phyloP scores from a whole-genome alignment of 2,888 invertebrate genomes.

The Phortica magna region DNA sequence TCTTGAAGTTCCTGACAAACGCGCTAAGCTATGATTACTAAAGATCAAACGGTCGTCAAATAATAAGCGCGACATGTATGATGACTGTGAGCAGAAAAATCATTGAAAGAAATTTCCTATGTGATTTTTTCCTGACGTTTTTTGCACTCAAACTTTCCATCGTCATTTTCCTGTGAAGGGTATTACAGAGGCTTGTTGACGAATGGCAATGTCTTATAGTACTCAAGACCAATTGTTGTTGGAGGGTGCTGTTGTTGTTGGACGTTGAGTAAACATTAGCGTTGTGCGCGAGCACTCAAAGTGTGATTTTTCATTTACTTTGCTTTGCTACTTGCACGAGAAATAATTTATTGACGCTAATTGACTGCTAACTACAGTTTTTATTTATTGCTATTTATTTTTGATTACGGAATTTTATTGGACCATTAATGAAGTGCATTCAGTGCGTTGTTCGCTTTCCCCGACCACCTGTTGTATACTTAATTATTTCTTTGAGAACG shows the following conservation, averaged over 20 bases:
- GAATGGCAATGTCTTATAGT: conserved; percentile 15
- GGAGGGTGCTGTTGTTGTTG: neutral
- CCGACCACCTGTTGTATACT: too few species aligned
- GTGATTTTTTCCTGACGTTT: too few species aligned
- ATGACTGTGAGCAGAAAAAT: too few species aligned
- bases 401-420: neutral
- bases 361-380: conserved; percentile 10
- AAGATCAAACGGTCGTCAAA: too few species aligned
- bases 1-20: too few species aligned
- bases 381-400: neutral
- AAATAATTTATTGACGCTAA: neutral
- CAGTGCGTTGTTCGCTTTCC: neutral
- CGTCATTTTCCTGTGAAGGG: too few species aligned
- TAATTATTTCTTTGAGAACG: too few species aligned
- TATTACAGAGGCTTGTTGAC: too few species aligned
- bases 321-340: neutral
- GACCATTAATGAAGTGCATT: neutral
- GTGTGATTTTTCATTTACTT: conserved; percentile 10
- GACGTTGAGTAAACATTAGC: conserved; percentile 14
- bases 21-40: too few species aligned
- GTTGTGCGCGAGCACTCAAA: conserved; percentile 13
- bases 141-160: too few species aligned
- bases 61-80: too few species aligned
- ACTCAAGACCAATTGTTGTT: conserved; percentile 11
- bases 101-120: too few species aligned